These are phyloP conservation scores for Pseudomyrmex concolor DNA, from an alignment of 1,140 invertebrate species.

Conservation along the genomic window DNA sequence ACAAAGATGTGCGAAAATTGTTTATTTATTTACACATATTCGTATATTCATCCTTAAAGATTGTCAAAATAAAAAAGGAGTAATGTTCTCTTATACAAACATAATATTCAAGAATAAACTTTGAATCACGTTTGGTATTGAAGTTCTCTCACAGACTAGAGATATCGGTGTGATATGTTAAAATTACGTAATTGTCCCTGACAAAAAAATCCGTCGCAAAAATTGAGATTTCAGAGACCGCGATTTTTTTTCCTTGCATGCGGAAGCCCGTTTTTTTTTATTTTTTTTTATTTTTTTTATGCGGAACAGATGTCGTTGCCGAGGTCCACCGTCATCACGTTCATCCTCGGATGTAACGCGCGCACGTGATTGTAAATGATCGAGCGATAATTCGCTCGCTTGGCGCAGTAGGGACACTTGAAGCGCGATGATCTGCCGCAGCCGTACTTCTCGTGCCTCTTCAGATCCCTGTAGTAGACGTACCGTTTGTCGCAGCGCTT, in stretches of 20 bases:
- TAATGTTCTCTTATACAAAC: too few species aligned
- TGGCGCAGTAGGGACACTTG: conserved; percentile 79
- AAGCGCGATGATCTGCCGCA: conserved; percentile 82
- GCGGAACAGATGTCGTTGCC: background rate
- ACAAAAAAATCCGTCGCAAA: too few species aligned
- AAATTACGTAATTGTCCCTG: too few species aligned
- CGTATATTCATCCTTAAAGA: too few species aligned
- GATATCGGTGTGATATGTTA: too few species aligned
- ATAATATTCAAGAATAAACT: too few species aligned
- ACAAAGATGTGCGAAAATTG: too few species aligned
- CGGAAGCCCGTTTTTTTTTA: background rate
- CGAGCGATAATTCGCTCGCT: conserved; percentile 55
- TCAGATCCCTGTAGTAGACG: conserved; percentile 70
- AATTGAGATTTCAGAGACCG: too few species aligned
- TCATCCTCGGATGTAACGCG: conserved; percentile 53
- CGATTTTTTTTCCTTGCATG: too few species aligned
- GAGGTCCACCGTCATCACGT: conserved; percentile 15
- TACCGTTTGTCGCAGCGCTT: conserved; percentile 70
- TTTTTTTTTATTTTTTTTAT: background rate
- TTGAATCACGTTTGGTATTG: too few species aligned
- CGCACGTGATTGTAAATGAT: conserved; percentile 72
- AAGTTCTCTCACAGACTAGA: background rate
- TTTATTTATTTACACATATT: too few species aligned
- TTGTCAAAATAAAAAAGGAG: too few species aligned
- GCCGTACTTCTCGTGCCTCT: conserved; percentile 82